Evolutionary conservation across 2,797 vertebrate species (phyloP).

Genomic region (Uromys caudimaculatus): DNA sequence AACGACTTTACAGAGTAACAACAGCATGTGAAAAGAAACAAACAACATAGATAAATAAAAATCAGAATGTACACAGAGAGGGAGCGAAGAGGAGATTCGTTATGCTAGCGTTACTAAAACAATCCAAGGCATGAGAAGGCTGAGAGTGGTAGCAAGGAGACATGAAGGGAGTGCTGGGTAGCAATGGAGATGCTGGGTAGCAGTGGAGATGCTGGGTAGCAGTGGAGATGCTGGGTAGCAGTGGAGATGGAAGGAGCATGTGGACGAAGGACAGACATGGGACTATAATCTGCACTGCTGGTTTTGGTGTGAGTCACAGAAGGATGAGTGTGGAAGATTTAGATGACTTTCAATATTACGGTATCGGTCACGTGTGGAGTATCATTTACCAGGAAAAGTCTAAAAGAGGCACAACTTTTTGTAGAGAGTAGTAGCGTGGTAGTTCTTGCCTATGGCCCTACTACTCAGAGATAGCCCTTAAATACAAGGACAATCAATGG

Average conservation of each 20-base stretch:
- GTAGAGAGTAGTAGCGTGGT: neutral
- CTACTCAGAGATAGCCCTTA: neutral
- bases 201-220: neutral
- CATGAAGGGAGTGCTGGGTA: neutral
- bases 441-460: too few relatives aligned
- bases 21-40: neutral
- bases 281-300: neutral
- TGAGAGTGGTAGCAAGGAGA: neutral
- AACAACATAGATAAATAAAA: neutral
- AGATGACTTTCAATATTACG: neutral
- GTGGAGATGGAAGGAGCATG: neutral
- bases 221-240: neutral
- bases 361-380: neutral
- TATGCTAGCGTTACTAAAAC: neutral
- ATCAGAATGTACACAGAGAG: neutral
- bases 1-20: neutral
- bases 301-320: neutral
- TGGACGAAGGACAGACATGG: neutral
- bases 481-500: neutral
- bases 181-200: too few relatives aligned
- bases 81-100: neutral
- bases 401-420: neutral
- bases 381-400: neutral
- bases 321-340: neutral
- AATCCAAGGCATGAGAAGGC: fast-evolving